Conservation (phyloP, 1,140 invertebrate genomes). For the Antheraea pernyi region DNA sequence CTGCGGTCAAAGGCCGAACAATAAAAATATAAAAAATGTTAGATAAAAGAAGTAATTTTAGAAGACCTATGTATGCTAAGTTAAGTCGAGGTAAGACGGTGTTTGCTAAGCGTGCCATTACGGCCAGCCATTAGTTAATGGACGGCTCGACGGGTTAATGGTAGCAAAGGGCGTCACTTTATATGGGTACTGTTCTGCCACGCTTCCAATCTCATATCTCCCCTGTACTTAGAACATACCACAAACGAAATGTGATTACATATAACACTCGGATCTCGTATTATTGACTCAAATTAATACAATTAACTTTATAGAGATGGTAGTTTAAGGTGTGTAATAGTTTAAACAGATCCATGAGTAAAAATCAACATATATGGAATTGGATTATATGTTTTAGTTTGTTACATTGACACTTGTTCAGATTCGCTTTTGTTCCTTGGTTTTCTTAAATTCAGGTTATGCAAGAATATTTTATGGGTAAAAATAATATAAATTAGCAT, state of each 20-base stretch:
- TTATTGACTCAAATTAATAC: background rate
- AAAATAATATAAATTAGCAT: too few relatives aligned
- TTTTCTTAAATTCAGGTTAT: too few relatives aligned
- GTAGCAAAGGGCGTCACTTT: constrained; percentile 36
- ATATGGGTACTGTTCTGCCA: constrained; percentile 11
- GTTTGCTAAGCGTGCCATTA: constrained; percentile 43
- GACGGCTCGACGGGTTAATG: constrained; percentile 39
- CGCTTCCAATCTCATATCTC: constrained; percentile 8
- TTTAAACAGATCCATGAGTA: too few relatives aligned
- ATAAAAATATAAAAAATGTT: background rate
- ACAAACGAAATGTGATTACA: background rate
- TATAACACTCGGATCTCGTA: background rate
- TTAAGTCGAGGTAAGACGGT: constrained; percentile 35
- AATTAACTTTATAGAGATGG: background rate
- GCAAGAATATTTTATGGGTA: too few relatives aligned
- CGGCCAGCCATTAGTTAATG: constrained; percentile 50
- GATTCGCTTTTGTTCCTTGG: too few relatives aligned
- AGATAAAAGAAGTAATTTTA: constrained; percentile 2
- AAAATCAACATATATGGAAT: too few relatives aligned
- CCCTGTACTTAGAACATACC: background rate
- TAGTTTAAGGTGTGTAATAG: background rate
- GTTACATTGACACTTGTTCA: too few relatives aligned
- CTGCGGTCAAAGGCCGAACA: background rate
- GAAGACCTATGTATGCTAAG: constrained; percentile 13
- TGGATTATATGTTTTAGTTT: too few relatives aligned